These are phyloP conservation scores for Lutjanus argentimaculatus DNA, from an alignment of 2,797 vertebrate species.

Conservation along the genomic window DNA sequence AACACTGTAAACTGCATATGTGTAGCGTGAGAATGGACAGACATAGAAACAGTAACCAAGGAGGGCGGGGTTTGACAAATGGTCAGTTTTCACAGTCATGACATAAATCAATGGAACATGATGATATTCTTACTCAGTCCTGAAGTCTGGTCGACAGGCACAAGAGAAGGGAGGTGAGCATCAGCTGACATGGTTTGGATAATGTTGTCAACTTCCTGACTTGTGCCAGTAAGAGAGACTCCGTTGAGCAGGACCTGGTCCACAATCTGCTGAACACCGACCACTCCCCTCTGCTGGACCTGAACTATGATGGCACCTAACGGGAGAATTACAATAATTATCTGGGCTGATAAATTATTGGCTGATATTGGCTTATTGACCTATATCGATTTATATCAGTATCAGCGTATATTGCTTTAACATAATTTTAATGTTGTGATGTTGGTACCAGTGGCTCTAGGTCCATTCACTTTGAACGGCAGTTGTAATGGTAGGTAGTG, in stretches of 20 bases:
- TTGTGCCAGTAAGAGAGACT: conserved; percentile 32
- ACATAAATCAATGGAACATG: background rate
- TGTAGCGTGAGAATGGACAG: no score
- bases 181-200: conserved; percentile 54
- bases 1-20: no score
- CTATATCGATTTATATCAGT: no score
- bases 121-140: conserved; percentile 56
- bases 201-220: conserved; percentile 51
- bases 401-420: no score
- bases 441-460: no score
- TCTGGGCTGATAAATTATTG: no score
- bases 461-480: no score
- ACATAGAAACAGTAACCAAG: no score
- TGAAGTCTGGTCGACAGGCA: conserved; percentile 43
- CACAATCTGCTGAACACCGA: conserved; percentile 40
- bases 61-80: no score
- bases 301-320: conserved; percentile 73
- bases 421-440: no score
- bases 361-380: no score
- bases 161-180: conserved; percentile 11
- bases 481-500: no score
- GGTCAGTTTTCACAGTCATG: background rate
- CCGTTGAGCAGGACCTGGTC: conserved; percentile 75
- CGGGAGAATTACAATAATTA: background rate
- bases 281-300: conserved; percentile 67